phyloP scores from a whole-genome alignment of 2,113 vertebrate species.

The Chamaea fasciata region DNA sequence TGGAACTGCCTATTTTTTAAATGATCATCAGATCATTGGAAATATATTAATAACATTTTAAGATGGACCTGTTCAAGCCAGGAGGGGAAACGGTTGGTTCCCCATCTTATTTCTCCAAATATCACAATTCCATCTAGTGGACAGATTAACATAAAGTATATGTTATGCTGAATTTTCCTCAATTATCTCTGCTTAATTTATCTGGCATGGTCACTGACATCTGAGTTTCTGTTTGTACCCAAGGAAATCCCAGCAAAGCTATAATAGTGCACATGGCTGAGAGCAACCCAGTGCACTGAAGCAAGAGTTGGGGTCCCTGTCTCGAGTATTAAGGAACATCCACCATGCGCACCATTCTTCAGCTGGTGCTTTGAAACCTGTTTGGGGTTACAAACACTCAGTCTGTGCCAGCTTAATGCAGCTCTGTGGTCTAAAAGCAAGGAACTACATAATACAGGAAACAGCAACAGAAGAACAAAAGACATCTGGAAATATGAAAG shows the following conservation, averaged over 20 bases:
- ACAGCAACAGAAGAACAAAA: neutral
- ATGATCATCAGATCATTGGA: neutral
- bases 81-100: neutral
- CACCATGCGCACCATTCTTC: neutral
- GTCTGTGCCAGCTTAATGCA: neutral
- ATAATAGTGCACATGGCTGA: neutral
- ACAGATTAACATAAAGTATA: neutral
- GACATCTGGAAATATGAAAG: neutral
- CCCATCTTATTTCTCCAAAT: neutral
- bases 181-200: neutral
- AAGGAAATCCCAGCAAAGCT: neutral
- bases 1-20: neutral
- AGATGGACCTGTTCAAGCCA: neutral
- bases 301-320: neutral
- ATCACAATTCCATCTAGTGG: fast-evolving
- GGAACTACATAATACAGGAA: neutral
- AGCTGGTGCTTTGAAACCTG: neutral
- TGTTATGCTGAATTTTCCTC: neutral
- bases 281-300: neutral
- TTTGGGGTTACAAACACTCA: neutral
- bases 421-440: neutral
- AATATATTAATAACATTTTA: neutral
- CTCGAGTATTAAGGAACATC: neutral
- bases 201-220: neutral
- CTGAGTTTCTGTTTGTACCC: neutral